Evolutionary conservation across 1,140 invertebrate genomes (phyloP), one percentile per base, ranked within the genome.

Genomic region (Episyrphus balteatus): DNA sequence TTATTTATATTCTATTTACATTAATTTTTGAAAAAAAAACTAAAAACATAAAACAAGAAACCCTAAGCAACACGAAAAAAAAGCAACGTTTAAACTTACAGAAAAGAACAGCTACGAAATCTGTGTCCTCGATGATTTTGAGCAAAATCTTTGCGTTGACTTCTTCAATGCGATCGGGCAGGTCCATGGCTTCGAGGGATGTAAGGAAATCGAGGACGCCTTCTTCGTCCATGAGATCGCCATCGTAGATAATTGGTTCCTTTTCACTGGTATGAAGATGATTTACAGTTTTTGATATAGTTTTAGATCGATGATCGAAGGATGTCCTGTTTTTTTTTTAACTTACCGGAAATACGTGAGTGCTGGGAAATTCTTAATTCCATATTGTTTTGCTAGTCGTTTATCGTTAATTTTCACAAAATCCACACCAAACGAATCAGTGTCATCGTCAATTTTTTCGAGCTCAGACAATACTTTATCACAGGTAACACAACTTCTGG

Each of bases 341-440:
- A 42, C 13, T 57, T 59, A 68, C 54, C 86, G 82, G 74, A 94
- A 94, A 68, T 93, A 94, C 54, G 90, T 91, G 70, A 95, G 86
- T 47, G 89, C 86, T 49, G 92, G 92, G 66, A 94, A 94, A 69
- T 79, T 89, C 69, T 84, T 90, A 70, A 94, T 90, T 57, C 89
- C 90, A 81, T 92, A 91, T 58, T 92, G 88, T 68, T 94, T 94
- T 44, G 92, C 91, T 58, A 91, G 76, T 72, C 90, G 79, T 78
- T 93, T 92, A 73, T 95, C 92, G 76, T 92, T 92, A 67, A 92
- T 92, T 74, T 94, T 94, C 49, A 93, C 88, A 72, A 94, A 91
- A 70, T 91, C 86, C 53, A 95, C 88, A 56, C 90, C 90, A 70
- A 93, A 92, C 33, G 84, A 82, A 71, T 92, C 89, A 44, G 88